Evolutionary conservation across 2,797 vertebrate genomes (phyloP).

Genomic region (Mallotus villosus): DNA sequence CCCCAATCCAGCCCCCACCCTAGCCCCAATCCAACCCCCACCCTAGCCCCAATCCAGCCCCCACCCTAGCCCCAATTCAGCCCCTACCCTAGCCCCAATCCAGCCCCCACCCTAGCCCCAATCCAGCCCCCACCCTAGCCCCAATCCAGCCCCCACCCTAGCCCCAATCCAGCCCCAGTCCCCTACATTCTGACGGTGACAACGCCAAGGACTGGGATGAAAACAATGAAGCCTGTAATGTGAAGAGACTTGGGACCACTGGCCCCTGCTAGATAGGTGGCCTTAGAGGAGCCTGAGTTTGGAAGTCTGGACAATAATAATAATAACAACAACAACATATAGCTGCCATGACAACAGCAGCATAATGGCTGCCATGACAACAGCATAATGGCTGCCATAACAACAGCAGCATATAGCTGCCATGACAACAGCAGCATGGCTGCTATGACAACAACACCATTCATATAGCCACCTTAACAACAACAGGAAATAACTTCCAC

Average conservation of each 20-base stretch:
- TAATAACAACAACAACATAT: neutral
- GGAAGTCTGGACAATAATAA: conserved; percentile 15
- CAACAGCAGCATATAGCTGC: neutral
- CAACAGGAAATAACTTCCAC: conserved; percentile 15
- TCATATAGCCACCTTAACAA: neutral
- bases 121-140: neutral
- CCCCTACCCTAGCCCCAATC: too few species aligned
- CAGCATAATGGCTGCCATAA: neutral
- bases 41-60: too few species aligned
- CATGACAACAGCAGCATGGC: neutral
- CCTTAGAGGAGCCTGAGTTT: conserved; percentile 25
- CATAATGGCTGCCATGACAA: neutral
- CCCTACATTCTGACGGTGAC: conserved; percentile 33
- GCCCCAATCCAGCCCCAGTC: neutral
- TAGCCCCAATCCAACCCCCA: neutral
- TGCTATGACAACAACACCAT: neutral
- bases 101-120: neutral
- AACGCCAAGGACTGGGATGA: conserved; percentile 30
- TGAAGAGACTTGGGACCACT: conserved; percentile 62
- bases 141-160: neutral
- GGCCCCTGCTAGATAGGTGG: conserved; percentile 30
- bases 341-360: neutral
- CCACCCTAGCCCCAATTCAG: too few species aligned
- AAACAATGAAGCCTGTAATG: conserved; percentile 60
- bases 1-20: neutral